phyloP scores from a whole-genome alignment of 2,888 invertebrate genomes.

The Temnothorax rugatulus region DNA sequence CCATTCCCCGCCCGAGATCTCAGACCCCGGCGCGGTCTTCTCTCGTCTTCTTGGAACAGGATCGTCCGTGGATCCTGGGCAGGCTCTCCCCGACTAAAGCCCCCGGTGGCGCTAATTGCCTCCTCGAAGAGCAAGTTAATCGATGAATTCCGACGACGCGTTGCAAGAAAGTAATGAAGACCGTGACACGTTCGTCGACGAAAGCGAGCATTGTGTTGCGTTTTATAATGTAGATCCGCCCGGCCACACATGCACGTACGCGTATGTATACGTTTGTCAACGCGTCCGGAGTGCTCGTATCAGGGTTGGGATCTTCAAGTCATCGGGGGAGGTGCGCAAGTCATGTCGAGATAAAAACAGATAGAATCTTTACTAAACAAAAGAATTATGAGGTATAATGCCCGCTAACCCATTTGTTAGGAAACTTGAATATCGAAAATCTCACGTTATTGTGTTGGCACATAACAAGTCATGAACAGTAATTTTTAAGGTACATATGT shows the following conservation, averaged over 20 bases:
- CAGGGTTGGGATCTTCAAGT: slow-evolving; percentile 37
- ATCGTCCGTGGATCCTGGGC: slow-evolving; percentile 31
- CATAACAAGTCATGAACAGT: not conserved
- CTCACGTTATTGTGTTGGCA: not conserved
- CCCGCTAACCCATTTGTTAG: not conserved
- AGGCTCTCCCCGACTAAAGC: slow-evolving; percentile 17
- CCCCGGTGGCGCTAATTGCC: slow-evolving; percentile 50
- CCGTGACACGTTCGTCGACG: slow-evolving; percentile 50
- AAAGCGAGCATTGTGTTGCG: slow-evolving; percentile 8
- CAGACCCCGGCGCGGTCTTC: slow-evolving; percentile 18
- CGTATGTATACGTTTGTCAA: slow-evolving; percentile 32
- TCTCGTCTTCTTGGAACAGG: slow-evolving; percentile 53
- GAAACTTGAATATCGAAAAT: slow-evolving; percentile 6
- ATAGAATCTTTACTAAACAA: slow-evolving; percentile 18
- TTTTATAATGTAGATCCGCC: slow-evolving; percentile 22
- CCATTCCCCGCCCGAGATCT: not conserved
- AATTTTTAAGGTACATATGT: too few species aligned
- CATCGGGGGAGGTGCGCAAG: slow-evolving; percentile 32
- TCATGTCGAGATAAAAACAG: slow-evolving; percentile 38
- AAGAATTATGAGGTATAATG: not conserved
- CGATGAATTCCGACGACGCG: slow-evolving; percentile 57
- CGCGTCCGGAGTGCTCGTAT: slow-evolving; percentile 31
- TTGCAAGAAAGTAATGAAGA: slow-evolving; percentile 55
- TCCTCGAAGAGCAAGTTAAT: slow-evolving; percentile 52
- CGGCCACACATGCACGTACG: not conserved